phyloP scores from a whole-genome alignment of 1,140 invertebrate species.

The Caenorhabditis elegans region WBcel235 BX284605.5:10047001-10047500 shows the following conservation, averaged over 20 bases:
- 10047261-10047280: conserved; percentile 8
- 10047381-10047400: conserved; percentile 1
- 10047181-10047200: conserved; percentile 23
- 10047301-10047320: not conserved
- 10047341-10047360: conserved; percentile 28
- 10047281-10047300: not conserved
- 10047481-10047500: not conserved
- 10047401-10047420: conserved; percentile 29
- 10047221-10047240: conserved; percentile 25
- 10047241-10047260: not conserved
- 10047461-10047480: not conserved
- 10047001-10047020: too few relatives aligned
- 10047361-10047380: conserved; percentile 21
- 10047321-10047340: not conserved
- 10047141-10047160: too few relatives aligned
- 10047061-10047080: too few relatives aligned
- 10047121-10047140: too few relatives aligned
- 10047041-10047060: too few relatives aligned
- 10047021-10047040: too few relatives aligned
- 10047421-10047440: conserved; percentile 12
- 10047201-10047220: conserved; percentile 25
- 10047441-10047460: conserved; percentile 26
- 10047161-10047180: too few relatives aligned
- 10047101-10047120: too few relatives aligned
- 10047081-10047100: too few relatives aligned